Percentiles rank a stretch among this genome's conserved stretches.
Evolutionary conservation across 2,113 vertebrate genomes (phyloP).

Genomic region (Tor tambroides): DNA sequence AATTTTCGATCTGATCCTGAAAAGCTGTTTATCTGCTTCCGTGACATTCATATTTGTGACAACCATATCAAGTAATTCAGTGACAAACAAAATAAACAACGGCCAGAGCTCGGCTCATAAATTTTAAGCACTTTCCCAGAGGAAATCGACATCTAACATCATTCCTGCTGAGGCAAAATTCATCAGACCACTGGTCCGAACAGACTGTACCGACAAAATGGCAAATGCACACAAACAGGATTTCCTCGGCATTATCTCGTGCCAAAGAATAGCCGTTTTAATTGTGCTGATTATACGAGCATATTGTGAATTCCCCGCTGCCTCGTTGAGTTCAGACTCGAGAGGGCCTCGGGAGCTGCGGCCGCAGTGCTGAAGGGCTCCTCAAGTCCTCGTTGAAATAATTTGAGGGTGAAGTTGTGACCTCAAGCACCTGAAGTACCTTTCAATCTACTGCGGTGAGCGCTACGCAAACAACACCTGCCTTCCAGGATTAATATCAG

Average conservation of each 20-base stretch:
- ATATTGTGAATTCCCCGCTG: slow-evolving; percentile 45
- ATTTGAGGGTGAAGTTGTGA: slow-evolving; percentile 56
- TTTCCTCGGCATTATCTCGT: neutral
- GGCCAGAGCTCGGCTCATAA: slow-evolving; percentile 37
- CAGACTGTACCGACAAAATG: slow-evolving; percentile 20
- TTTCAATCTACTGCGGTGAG: slow-evolving; percentile 53
- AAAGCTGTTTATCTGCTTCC: slow-evolving; percentile 57
- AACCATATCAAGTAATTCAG: slow-evolving; percentile 50
- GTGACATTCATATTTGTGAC: slow-evolving; percentile 59
- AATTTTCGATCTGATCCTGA: slow-evolving; percentile 28
- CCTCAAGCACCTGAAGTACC: slow-evolving; percentile 54
- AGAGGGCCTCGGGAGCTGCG: slow-evolving; percentile 29
- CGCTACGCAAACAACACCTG: slow-evolving; percentile 46
- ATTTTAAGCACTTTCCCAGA: slow-evolving; percentile 35
- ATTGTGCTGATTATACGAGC: slow-evolving; percentile 52
- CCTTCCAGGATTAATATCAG: slow-evolving; percentile 36
- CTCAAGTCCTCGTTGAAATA: slow-evolving; percentile 53
- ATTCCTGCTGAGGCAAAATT: slow-evolving; percentile 13
- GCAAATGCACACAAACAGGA: slow-evolving; percentile 12
- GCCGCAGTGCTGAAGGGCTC: slow-evolving; percentile 46
- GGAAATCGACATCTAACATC: slow-evolving; percentile 25
- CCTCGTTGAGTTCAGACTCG: slow-evolving; percentile 26
- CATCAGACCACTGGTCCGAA: slow-evolving; percentile 33
- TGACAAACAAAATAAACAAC: slow-evolving; percentile 56
- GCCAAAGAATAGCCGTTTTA: slow-evolving; percentile 37